Percentiles rank a stretch among this genome's conserved stretches.
phyloP scores from a whole-genome alignment of 1,140 invertebrate species.

The Bombyx mori region ASM3026992v2 NC_085110.1:15578501-15579000 shows the following conservation, averaged over 20 bases:
- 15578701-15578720: conserved; percentile 75
- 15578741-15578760: conserved; percentile 76
- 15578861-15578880: background rate
- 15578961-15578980: conserved; percentile 20
- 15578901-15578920: conserved; percentile 35
- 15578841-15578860: background rate
- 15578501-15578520: conserved; percentile 7
- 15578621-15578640: conserved; percentile 77
- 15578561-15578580: conserved; percentile 41
- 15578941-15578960: conserved; percentile 33
- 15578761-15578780: conserved; percentile 49
- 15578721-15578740: conserved; percentile 76
- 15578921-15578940: conserved; percentile 28
- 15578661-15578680: conserved; percentile 65
- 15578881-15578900: conserved; percentile 18
- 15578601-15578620: conserved; percentile 44
- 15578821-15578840: background rate
- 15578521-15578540: conserved; percentile 41
- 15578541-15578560: conserved; percentile 36
- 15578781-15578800: conserved; percentile 49
- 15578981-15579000: background rate
- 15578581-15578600: conserved; percentile 27
- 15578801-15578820: conserved; percentile 12
- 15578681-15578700: conserved; percentile 73
- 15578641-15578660: conserved; percentile 73